phyloP scores from a whole-genome alignment of 2,888 invertebrate species.

The Rapana venosa region DNA sequence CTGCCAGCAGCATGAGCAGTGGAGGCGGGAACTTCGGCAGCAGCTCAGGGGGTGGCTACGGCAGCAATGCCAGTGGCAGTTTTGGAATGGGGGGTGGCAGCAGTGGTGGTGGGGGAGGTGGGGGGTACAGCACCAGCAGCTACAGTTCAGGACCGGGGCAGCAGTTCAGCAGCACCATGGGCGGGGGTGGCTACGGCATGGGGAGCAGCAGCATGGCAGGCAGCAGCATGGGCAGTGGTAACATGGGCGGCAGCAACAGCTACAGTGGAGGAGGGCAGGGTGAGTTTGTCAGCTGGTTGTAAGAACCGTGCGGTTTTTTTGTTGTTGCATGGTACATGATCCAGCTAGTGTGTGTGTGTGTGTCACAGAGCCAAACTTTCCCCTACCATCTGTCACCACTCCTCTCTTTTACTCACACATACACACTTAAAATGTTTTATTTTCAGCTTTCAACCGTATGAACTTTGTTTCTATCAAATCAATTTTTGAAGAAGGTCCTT shows the following conservation, averaged over 20 bases:
- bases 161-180: conserved; percentile 52
- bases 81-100: conserved; percentile 48
- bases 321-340: conserved; percentile 47
- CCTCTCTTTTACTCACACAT: too few relatives aligned
- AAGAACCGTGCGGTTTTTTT: background rate
- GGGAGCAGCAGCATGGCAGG: conserved; percentile 57
- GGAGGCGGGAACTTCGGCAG: conserved; percentile 49
- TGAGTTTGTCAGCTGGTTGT: background rate
- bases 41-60: conserved; percentile 53
- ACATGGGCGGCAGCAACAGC: conserved; percentile 56
- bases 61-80: conserved; percentile 50
- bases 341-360: background rate
- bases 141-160: conserved; percentile 42
- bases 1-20: conserved; percentile 51
- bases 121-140: conserved; percentile 38
- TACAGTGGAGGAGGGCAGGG: conserved; percentile 48
- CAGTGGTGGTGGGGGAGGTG: conserved; percentile 47
- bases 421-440: too few relatives aligned
- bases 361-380: background rate
- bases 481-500: too few relatives aligned
- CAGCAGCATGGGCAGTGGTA: conserved; percentile 52
- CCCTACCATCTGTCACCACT: too few relatives aligned
- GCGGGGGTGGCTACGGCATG: conserved; percentile 54
- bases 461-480: too few relatives aligned
- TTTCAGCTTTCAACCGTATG: too few relatives aligned